Conservation (phyloP, 1,140 invertebrate genomes). For the Cardiocondyla obscurior region DNA sequence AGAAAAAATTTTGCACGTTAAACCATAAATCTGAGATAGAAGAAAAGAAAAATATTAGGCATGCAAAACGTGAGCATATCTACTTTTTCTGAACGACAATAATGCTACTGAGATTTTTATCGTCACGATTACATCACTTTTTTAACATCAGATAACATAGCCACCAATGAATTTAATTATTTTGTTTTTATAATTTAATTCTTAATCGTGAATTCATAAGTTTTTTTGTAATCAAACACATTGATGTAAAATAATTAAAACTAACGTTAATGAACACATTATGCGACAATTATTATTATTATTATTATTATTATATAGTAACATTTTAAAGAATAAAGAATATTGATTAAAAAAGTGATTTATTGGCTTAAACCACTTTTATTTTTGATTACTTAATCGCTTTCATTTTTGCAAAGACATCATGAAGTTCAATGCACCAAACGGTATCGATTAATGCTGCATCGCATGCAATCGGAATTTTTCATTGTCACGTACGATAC, state of each 20-base stretch:
- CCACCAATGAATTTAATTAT: background rate
- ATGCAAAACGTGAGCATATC: background rate
- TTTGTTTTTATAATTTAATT: background rate
- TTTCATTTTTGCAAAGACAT: background rate
- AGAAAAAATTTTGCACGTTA: no score
- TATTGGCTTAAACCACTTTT: background rate
- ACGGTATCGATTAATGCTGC: background rate
- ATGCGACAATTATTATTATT: background rate
- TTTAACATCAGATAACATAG: background rate
- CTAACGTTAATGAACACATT: background rate
- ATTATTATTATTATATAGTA: background rate
- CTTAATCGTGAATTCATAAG: background rate
- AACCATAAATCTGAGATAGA: background rate
- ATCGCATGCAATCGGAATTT: constrained; percentile 17
- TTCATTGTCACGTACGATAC: constrained; percentile 24
- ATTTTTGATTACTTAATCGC: background rate
- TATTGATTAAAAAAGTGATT: background rate
- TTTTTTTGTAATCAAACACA: background rate
- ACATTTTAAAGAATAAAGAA: background rate
- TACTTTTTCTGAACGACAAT: background rate
- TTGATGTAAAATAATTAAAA: background rate
- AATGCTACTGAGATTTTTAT: background rate
- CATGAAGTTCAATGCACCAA: background rate
- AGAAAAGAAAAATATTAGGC: background rate
- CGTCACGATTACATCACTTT: background rate